Evolutionary conservation across 1,140 invertebrate species (phyloP).

Genomic region (Pantala flavescens): DNA sequence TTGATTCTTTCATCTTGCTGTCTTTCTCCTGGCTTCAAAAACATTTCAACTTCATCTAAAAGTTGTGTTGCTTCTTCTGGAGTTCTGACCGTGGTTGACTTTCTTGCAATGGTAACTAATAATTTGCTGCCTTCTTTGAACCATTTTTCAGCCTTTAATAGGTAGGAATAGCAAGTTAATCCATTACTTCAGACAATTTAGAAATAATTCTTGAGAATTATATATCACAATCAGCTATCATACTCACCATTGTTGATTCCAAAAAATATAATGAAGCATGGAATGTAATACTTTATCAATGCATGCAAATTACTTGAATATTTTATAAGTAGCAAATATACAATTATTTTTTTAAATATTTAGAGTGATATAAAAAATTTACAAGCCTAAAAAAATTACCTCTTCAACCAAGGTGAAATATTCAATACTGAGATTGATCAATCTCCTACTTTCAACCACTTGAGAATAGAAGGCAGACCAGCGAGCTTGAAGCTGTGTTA

Average conservation of each 20-base stretch:
- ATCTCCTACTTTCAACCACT: constrained; percentile 50
- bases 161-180: constrained; percentile 8
- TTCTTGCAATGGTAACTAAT: constrained; percentile 54
- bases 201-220: neutral
- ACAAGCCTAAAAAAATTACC: constrained; percentile 31
- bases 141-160: constrained; percentile 54
- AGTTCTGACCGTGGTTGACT: constrained; percentile 50
- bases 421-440: constrained; percentile 42
- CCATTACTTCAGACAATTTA: no score
- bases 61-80: constrained; percentile 48
- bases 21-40: constrained; percentile 55
- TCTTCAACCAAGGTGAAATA: constrained; percentile 49
- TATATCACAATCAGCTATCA: neutral
- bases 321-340: neutral
- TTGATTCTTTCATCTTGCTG: constrained; percentile 56
- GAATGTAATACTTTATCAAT: constrained; percentile 9
- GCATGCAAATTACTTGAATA: neutral
- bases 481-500: constrained; percentile 54
- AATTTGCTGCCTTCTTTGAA: constrained; percentile 60
- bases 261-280: constrained; percentile 11
- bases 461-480: constrained; percentile 61
- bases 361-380: neutral
- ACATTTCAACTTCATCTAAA: constrained; percentile 51
- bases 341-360: constrained; percentile 4
- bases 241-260: neutral